A percentile compares a stretch with the other conserved stretches of the same genome.
Evolutionary conservation across 2,888 invertebrate species (phyloP).

Genomic region (Pseudococcus jackbeardsleyi): DNA sequence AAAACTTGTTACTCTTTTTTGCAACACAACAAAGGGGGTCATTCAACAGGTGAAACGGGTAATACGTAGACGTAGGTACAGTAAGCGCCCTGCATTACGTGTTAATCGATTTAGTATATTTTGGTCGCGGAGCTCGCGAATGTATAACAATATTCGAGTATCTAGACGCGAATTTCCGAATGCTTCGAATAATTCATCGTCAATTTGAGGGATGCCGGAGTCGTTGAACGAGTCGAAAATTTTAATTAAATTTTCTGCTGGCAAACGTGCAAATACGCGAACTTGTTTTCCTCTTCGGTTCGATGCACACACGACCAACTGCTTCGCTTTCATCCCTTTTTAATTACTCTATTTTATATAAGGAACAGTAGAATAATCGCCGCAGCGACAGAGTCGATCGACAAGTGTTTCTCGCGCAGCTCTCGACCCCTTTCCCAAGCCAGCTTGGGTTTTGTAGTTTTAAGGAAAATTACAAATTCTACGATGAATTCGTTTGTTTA

Average conservation of each 20-base stretch:
- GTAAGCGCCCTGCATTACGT: neutral
- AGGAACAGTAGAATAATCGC: neutral
- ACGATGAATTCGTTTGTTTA: constrained; percentile 27
- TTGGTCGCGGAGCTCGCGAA: neutral
- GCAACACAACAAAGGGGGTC: constrained; percentile 21
- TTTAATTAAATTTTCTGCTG: constrained; percentile 22
- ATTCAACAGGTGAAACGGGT: constrained; percentile 17
- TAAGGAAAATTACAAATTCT: constrained; percentile 28
- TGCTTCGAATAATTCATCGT: neutral
- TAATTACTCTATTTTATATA: neutral
- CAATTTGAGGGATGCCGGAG: neutral
- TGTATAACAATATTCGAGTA: neutral
- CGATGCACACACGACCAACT: neutral
- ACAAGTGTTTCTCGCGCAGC: neutral
- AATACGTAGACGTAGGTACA: neutral
- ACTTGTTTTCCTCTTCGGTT: neutral
- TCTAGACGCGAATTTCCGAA: constrained; percentile 3
- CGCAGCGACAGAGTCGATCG: neutral
- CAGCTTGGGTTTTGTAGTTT: neutral
- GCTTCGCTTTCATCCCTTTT: constrained; percentile 11
- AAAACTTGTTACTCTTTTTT: constrained; percentile 27
- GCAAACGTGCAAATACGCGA: neutral
- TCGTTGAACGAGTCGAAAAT: neutral
- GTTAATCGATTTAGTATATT: constrained; percentile 12
- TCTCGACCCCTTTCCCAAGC: neutral